Percentiles rank a stretch among this genome's conserved stretches.
These are phyloP conservation scores for Takifugu rubripes DNA, from an alignment of 2,797 vertebrate species.

Conservation along the genomic window DNA sequence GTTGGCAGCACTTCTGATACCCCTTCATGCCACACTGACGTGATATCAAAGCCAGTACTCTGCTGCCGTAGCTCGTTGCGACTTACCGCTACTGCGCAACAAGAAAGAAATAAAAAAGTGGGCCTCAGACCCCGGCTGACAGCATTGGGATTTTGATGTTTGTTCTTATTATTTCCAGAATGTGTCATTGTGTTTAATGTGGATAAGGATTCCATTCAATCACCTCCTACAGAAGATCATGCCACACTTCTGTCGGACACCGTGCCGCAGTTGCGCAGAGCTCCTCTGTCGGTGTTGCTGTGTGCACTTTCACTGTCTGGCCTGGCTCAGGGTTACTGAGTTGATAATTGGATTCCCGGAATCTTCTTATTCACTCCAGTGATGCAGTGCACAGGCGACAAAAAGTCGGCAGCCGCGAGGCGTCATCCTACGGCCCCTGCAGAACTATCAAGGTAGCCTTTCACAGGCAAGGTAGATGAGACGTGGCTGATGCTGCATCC, in stretches of 20 bases:
- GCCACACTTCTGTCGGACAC: slow-evolving; percentile 29
- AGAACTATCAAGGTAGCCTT: slow-evolving; percentile 67
- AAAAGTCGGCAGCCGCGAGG: slow-evolving; percentile 61
- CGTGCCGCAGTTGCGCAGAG: slow-evolving; percentile 16
- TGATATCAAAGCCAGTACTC: slow-evolving; percentile 48
- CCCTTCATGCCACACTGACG: slow-evolving; percentile 59
- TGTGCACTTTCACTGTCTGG: slow-evolving; percentile 43
- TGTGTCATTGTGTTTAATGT: slow-evolving; percentile 43
- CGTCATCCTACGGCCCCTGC: slow-evolving; percentile 46
- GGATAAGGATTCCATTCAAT: slow-evolving; percentile 34
- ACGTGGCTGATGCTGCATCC: slow-evolving; percentile 39
- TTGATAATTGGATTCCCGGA: slow-evolving; percentile 72
- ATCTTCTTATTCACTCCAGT: slow-evolving; percentile 71
- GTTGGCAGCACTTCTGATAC: slow-evolving; percentile 64
- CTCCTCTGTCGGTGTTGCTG: slow-evolving; percentile 36
- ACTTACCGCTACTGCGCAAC: slow-evolving; percentile 36
- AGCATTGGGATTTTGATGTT: slow-evolving; percentile 16
- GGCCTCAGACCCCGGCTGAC: slow-evolving; percentile 35
- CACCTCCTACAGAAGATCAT: slow-evolving; percentile 18
- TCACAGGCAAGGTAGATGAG: slow-evolving; percentile 52
- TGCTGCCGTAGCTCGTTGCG: slow-evolving; percentile 46
- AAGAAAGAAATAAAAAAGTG: slow-evolving; percentile 12
- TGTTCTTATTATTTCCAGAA: slow-evolving; percentile 30
- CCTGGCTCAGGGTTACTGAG: slow-evolving; percentile 50
- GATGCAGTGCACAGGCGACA: slow-evolving; percentile 60